Conservation (phyloP, 23 tunicate species). For the Ciona savignyi region DNA sequence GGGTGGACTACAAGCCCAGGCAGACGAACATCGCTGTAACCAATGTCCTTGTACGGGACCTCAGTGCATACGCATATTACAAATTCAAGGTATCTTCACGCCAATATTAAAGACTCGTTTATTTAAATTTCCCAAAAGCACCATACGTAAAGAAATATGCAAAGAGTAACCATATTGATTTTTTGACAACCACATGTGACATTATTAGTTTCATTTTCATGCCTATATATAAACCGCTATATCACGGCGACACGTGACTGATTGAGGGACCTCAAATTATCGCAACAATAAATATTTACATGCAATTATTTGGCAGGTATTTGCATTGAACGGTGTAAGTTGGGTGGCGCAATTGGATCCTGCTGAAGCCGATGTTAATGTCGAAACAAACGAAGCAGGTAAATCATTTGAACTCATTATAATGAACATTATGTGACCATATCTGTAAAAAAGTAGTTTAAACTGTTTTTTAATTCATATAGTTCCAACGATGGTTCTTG, state of each 20-base stretch:
- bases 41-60: conserved; percentile 5
- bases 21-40: conserved; percentile 2
- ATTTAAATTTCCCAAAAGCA: no score
- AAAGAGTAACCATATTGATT: no score
- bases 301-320: conserved; percentile 45
- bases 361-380: conserved; percentile 18
- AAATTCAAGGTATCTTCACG: conserved; percentile 48
- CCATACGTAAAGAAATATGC: no score
- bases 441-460: no score
- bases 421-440: not conserved
- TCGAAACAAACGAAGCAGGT: conserved; percentile 45
- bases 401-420: not conserved
- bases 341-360: conserved; percentile 27
- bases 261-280: not conserved
- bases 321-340: conserved; percentile 69
- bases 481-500: conserved; percentile 69
- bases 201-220: not conserved
- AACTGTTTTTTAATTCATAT: no score
- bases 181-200: not conserved
- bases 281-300: not conserved
- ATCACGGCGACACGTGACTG: not conserved
- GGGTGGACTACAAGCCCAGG: conserved; percentile 25
- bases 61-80: conserved; percentile 52
- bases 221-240: not conserved
- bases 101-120: no score